Conservation (phyloP, 1,140 invertebrate species). For the Platorchestia sp. region DNA sequence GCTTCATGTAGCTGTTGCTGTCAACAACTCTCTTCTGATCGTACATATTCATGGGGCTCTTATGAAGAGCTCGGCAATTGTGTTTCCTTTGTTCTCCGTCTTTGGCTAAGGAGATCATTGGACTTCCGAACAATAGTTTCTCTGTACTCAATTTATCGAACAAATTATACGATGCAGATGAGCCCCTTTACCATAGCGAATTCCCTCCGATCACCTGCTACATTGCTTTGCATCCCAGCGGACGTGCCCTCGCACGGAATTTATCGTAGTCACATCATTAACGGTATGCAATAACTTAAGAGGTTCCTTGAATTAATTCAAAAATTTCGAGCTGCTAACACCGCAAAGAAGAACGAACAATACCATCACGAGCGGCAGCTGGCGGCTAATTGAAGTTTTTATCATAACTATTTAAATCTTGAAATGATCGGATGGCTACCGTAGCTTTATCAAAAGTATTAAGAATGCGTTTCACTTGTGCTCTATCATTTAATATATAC, state of each 20-base stretch:
- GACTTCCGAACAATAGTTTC: conserved; percentile 50
- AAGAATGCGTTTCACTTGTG: not conserved
- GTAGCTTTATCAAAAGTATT: not conserved
- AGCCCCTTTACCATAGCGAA: conserved; percentile 19
- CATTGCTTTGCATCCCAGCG: not conserved
- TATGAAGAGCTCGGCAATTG: conserved; percentile 3
- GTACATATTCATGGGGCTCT: conserved; percentile 10
- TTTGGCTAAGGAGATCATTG: conserved; percentile 7
- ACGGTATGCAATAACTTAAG: not conserved
- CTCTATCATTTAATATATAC: not conserved
- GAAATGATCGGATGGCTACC: not conserved
- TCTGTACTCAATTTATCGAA: conserved; percentile 40
- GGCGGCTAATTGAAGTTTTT: not conserved
- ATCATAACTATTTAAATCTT: not conserved
- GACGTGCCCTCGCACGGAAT: not conserved
- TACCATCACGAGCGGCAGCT: not conserved
- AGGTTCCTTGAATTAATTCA: not conserved
- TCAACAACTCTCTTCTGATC: conserved; percentile 40
- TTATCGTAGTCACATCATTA: conserved; percentile 32
- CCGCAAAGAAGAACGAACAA: not conserved
- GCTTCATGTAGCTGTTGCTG: not conserved
- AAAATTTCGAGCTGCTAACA: not conserved
- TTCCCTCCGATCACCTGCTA: not conserved
- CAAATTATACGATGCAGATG: conserved; percentile 54
- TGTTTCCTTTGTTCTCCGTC: conserved; percentile 35